Conservation (phyloP, 2,113 vertebrate genomes). For the Origma solitaria region DNA sequence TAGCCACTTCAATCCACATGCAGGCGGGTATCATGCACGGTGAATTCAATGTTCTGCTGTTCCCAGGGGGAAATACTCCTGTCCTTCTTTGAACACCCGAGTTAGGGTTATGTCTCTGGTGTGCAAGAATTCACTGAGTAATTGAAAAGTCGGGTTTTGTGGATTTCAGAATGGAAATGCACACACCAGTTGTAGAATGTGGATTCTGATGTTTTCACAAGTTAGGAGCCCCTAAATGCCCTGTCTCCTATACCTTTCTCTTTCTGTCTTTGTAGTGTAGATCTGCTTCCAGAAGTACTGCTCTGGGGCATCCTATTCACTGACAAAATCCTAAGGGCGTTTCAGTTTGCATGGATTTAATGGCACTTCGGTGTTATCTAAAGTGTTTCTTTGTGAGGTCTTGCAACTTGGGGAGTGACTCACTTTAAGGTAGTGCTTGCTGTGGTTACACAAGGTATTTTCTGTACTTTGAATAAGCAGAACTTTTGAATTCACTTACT, state of each 20-base stretch:
- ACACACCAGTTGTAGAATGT: not conserved
- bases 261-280: not conserved
- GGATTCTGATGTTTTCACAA: not conserved
- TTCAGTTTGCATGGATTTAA: not conserved
- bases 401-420: not conserved
- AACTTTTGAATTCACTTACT: not conserved
- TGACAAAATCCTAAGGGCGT: not conserved
- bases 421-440: not conserved
- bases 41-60: not conserved
- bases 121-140: not conserved
- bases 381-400: not conserved
- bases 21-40: fast-evolving
- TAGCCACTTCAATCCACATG: not conserved
- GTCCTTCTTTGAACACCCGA: not conserved
- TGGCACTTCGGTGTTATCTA: not conserved
- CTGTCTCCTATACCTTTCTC: not conserved
- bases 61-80: not conserved
- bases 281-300: not conserved
- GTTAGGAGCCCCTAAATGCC: not conserved
- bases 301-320: not conserved
- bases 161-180: not conserved
- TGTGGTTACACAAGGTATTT: not conserved
- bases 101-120: not conserved
- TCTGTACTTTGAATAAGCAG: not conserved
- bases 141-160: not conserved